Percentiles rank a stretch among this genome's conserved stretches.
Evolutionary conservation across 1,140 invertebrate genomes (phyloP).

Genomic region (Sinonovacula constricta): DNA sequence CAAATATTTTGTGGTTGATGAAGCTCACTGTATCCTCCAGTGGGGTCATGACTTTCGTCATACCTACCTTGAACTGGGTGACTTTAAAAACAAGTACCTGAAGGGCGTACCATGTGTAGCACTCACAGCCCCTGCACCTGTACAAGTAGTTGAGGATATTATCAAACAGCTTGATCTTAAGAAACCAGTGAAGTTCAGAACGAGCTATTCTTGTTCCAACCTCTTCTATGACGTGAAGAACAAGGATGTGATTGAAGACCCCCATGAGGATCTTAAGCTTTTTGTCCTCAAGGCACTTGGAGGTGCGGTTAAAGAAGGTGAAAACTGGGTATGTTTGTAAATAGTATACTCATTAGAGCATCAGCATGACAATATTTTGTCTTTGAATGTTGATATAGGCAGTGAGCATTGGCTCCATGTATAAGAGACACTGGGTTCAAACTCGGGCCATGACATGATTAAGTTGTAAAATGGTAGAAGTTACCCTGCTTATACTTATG

Average conservation of each 20-base stretch:
- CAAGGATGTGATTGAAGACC: slow-evolving; percentile 88
- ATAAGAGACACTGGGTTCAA: background rate
- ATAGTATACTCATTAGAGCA: background rate
- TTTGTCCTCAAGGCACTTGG: slow-evolving; percentile 81
- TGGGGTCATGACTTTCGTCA: slow-evolving; percentile 99
- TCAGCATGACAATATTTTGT: background rate
- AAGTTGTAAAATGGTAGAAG: background rate
- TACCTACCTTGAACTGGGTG: slow-evolving; percentile 93
- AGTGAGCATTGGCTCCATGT: background rate
- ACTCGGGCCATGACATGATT: background rate
- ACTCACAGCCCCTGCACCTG: slow-evolving; percentile 93
- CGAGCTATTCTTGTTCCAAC: slow-evolving; percentile 84
- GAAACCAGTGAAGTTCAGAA: slow-evolving; percentile 81
- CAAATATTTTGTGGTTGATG: slow-evolving; percentile 91
- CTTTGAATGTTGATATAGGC: background rate
- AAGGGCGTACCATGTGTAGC: slow-evolving; percentile 81
- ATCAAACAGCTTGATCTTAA: slow-evolving; percentile 81
- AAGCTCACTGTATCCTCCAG: slow-evolving; percentile 98
- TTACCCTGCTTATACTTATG: background rate
- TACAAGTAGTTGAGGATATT: slow-evolving; percentile 82
- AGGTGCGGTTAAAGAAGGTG: slow-evolving; percentile 53
- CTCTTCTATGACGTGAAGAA: slow-evolving; percentile 87
- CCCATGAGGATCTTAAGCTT: slow-evolving; percentile 87
- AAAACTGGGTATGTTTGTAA: slow-evolving; percentile 72
- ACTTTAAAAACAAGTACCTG: slow-evolving; percentile 86